Evolutionary conservation across 2,888 invertebrate species (phyloP).

Genomic region (Hirtodrosophila alboralis): DNA sequence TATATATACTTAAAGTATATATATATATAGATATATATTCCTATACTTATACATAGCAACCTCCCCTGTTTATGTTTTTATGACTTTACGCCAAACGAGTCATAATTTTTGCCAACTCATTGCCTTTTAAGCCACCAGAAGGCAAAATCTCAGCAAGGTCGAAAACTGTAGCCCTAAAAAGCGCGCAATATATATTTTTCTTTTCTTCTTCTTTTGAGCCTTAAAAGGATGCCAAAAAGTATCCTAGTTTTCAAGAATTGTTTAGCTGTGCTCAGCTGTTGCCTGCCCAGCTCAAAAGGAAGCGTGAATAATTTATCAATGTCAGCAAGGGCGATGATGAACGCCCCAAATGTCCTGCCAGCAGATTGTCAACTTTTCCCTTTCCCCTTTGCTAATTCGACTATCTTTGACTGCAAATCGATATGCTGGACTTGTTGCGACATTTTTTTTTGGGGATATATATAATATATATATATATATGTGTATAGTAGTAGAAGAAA

Average conservation of each 20-base stretch:
- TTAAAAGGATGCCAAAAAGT: conserved; percentile 9
- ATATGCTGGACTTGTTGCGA: conserved; percentile 70
- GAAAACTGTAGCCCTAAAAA: conserved; percentile 32
- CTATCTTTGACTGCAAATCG: conserved; percentile 57
- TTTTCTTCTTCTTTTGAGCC: conserved; percentile 18
- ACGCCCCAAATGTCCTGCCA: conserved; percentile 63
- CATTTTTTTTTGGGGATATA: conserved; percentile 16
- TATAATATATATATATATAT: too few species aligned
- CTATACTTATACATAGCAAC: too few species aligned
- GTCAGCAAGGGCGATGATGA: conserved; percentile 73
- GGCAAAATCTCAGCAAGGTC: conserved; percentile 55
- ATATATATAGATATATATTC: too few species aligned
- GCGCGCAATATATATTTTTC: conserved; percentile 50
- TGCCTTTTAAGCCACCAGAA: conserved; percentile 45
- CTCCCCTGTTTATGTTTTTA: conserved; percentile 64
- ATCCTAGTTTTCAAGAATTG: conserved; percentile 21
- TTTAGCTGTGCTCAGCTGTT: conserved; percentile 46
- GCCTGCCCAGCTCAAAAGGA: too few species aligned
- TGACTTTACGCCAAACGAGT: conserved; percentile 58
- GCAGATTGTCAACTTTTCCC: conserved; percentile 58
- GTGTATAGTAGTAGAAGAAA: too few species aligned
- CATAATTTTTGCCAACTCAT: conserved; percentile 77
- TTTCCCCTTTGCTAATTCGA: neutral
- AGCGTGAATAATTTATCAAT: conserved; percentile 75
- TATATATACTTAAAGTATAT: conserved; percentile 4